phyloP scores from a whole-genome alignment of 2,113 vertebrate genomes.

The Leptobrachium ailaonicum region DNA sequence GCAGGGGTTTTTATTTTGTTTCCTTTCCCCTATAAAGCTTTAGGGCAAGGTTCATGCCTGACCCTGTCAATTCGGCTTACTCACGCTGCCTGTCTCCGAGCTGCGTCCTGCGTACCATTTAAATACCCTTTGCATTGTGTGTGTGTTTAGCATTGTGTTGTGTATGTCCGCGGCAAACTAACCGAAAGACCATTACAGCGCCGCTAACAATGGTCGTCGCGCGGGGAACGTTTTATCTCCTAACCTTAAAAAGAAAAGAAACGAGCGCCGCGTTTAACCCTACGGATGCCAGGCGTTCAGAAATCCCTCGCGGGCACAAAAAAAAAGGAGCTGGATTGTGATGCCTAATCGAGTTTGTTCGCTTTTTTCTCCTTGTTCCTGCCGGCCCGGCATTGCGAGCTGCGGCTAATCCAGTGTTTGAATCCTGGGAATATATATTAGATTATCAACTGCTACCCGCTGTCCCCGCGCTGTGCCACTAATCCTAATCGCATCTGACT shows the following conservation, averaged over 20 bases:
- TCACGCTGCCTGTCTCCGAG: slow-evolving; percentile 83
- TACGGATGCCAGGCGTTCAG: background rate
- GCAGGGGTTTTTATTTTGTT: slow-evolving; percentile 78
- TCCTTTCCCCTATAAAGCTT: slow-evolving; percentile 73
- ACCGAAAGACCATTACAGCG: background rate
- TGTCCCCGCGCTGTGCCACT: slow-evolving; percentile 70
- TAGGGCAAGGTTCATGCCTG: slow-evolving; percentile 91
- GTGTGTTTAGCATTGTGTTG: background rate
- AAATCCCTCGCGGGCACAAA: background rate
- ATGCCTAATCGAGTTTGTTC: background rate
- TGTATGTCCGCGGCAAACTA: background rate
- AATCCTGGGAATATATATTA: slow-evolving; percentile 83
- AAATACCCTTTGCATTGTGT: background rate
- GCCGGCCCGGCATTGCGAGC: slow-evolving; percentile 51
- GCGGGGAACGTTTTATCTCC: background rate
- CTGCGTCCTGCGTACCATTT: slow-evolving; percentile 62
- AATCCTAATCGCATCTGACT: slow-evolving; percentile 87
- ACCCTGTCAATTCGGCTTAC: slow-evolving; percentile 96
- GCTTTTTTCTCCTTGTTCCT: background rate
- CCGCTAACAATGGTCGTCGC: background rate
- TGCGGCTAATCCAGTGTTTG: slow-evolving; percentile 80
- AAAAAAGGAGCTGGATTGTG: no score
- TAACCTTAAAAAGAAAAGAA: background rate
- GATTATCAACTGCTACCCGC: slow-evolving; percentile 79
- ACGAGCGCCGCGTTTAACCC: background rate